Evolutionary conservation across 2,113 vertebrate species (phyloP).

Genomic region (Leptocoma aspasia): DNA sequence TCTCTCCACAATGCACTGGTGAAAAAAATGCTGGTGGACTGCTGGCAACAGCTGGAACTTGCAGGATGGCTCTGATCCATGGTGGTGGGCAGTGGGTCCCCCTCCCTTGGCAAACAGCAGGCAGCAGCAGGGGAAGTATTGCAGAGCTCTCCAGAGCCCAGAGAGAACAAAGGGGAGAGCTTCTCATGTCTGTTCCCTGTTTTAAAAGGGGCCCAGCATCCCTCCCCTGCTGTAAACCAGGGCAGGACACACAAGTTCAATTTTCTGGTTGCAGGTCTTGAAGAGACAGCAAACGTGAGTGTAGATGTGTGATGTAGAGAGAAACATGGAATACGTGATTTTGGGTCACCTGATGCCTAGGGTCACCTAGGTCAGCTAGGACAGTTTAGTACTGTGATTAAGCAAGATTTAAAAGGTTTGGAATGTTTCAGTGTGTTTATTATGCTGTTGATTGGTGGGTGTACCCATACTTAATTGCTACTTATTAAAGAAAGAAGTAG

Average conservation of each 20-base stretch:
- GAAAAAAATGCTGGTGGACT: not conserved
- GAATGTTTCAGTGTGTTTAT: not conserved
- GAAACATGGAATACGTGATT: not conserved
- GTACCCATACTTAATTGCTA: not conserved
- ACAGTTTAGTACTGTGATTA: not conserved
- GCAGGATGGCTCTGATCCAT: not conserved
- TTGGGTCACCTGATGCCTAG: not conserved
- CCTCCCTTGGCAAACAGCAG: not conserved
- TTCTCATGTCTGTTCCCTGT: fast-evolving
- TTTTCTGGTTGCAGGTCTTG: not conserved
- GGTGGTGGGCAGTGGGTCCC: not conserved
- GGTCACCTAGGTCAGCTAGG: not conserved
- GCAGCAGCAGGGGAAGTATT: not conserved
- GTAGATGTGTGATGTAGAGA: not conserved
- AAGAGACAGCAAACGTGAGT: not conserved
- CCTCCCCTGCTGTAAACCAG: not conserved
- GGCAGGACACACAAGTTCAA: not conserved
- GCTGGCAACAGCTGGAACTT: not conserved
- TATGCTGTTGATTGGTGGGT: not conserved
- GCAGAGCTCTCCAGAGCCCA: not conserved
- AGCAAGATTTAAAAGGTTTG: not conserved
- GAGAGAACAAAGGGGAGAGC: not conserved
- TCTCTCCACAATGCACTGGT: fast-evolving
- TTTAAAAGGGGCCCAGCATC: not conserved
- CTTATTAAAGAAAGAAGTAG: not conserved